These are phyloP conservation scores for Netta rufina DNA, from an alignment of 2,797 vertebrate genomes.

Conservation along the genomic window DNA sequence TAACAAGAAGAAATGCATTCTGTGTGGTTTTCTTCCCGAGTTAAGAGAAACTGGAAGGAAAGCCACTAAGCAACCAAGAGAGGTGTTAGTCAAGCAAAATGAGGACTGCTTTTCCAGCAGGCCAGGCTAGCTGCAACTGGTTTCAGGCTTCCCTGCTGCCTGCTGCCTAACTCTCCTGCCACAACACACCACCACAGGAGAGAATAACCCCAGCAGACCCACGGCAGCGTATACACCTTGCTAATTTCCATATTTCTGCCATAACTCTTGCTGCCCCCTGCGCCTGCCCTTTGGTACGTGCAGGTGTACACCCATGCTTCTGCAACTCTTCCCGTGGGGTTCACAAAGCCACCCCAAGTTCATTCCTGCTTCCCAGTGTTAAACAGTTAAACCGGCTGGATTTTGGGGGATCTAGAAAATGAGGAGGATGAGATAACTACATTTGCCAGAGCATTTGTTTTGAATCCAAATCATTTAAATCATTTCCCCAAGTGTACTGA, in stretches of 20 bases:
- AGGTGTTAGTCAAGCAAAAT: not conserved
- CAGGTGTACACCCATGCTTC: rapidly evolving
- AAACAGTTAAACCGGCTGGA: constrained; percentile 59
- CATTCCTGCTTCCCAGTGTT: not conserved
- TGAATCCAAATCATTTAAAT: constrained; percentile 68
- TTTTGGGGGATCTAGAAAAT: constrained; percentile 36
- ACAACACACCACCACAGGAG: not conserved
- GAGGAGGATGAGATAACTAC: constrained; percentile 49
- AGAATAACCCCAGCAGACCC: not conserved
- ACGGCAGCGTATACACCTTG: not conserved
- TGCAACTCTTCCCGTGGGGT: rapidly evolving
- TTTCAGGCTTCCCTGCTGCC: not conserved
- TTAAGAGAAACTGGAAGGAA: not conserved
- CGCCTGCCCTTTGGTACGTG: rapidly evolving
- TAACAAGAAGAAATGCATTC: not conserved
- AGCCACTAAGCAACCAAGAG: not conserved
- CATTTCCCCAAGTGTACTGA: constrained; percentile 60
- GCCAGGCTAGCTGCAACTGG: not conserved
- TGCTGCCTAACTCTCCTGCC: not conserved
- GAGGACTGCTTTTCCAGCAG: not conserved
- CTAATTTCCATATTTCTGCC: not conserved
- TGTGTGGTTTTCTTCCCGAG: not conserved
- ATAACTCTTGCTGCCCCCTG: not conserved
- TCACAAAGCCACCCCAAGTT: not conserved
- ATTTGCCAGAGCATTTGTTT: constrained; percentile 64